A percentile compares a stretch with the other conserved stretches of the same genome.
These are phyloP conservation scores for Conus ventricosus DNA, from an alignment of 1,140 invertebrate genomes.

Conservation along the genomic window DNA sequence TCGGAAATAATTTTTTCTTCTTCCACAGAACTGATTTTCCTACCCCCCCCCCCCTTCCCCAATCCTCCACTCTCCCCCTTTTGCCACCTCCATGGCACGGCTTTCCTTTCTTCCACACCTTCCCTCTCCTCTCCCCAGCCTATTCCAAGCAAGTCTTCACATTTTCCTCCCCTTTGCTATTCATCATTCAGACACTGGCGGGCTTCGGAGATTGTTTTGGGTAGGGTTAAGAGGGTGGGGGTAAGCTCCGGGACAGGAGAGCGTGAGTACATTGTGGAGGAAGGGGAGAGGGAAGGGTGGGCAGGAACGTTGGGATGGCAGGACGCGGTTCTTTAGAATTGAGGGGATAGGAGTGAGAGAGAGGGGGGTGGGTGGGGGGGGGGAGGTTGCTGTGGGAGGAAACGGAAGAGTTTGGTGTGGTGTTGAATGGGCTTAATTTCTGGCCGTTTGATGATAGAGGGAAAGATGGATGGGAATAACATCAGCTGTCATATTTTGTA, in stretches of 20 bases:
- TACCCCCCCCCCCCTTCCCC: background rate
- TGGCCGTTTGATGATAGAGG: slow-evolving; percentile 9
- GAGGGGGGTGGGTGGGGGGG: background rate
- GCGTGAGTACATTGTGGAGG: background rate
- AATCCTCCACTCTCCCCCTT: too few relatives aligned
- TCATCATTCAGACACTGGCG: background rate
- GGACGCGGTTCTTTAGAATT: too few relatives aligned
- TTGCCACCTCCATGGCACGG: too few relatives aligned
- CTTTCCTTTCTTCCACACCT: background rate
- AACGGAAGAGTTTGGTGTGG: background rate
- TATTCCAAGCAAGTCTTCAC: background rate
- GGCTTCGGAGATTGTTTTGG: background rate
- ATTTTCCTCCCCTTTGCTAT: background rate
- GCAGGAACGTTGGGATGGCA: too few relatives aligned
- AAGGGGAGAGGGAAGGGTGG: background rate
- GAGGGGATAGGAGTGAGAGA: background rate
- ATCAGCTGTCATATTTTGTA: slow-evolving; percentile 3
- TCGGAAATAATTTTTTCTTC: slow-evolving; percentile 1
- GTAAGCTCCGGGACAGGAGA: background rate
- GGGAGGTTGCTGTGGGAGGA: too few relatives aligned
- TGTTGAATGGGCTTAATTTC: background rate
- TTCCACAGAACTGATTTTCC: background rate
- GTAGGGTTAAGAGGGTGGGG: background rate
- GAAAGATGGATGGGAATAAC: background rate
- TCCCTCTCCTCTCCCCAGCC: slow-evolving; percentile 8